Percentiles rank a stretch among this genome's conserved stretches.
These are phyloP conservation scores for Agapornis roseicollis DNA, from an alignment of 2,113 vertebrate genomes.

Conservation along the genomic window DNA sequence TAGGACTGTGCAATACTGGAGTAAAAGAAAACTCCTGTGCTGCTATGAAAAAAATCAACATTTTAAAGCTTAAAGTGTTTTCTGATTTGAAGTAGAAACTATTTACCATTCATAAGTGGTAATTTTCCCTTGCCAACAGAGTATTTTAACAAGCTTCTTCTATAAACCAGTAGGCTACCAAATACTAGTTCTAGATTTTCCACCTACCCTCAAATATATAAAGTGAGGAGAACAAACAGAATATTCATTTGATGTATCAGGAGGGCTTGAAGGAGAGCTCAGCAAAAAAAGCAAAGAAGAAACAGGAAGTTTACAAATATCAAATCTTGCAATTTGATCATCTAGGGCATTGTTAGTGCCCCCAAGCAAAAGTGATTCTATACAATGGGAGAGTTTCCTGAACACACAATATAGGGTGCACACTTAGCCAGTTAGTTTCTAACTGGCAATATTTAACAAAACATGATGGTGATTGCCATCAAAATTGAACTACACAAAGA, in stretches of 20 bases:
- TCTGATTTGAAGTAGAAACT: neutral
- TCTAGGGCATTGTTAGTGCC: neutral
- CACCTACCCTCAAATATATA: neutral
- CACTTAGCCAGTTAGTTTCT: neutral
- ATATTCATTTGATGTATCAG: neutral
- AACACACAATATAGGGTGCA: neutral
- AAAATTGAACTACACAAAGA: neutral
- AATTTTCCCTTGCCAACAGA: neutral
- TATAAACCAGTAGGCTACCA: neutral
- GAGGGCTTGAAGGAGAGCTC: neutral
- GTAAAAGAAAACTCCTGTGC: neutral
- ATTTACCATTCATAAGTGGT: neutral
- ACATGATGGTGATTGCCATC: neutral
- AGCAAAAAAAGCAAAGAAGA: neutral
- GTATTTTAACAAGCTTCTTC: neutral
- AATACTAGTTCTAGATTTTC: neutral
- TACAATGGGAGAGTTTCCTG: neutral
- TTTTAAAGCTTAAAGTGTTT: neutral
- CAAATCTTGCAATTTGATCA: neutral
- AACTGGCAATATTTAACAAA: neutral
- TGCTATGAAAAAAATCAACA: neutral
- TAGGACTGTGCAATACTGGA: neutral
- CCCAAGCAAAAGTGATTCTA: neutral
- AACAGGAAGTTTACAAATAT: fast-evolving
- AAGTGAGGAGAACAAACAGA: neutral